Evolutionary conservation across 2,113 vertebrate genomes (phyloP).

Genomic region (Trochalopteron elliotii): DNA sequence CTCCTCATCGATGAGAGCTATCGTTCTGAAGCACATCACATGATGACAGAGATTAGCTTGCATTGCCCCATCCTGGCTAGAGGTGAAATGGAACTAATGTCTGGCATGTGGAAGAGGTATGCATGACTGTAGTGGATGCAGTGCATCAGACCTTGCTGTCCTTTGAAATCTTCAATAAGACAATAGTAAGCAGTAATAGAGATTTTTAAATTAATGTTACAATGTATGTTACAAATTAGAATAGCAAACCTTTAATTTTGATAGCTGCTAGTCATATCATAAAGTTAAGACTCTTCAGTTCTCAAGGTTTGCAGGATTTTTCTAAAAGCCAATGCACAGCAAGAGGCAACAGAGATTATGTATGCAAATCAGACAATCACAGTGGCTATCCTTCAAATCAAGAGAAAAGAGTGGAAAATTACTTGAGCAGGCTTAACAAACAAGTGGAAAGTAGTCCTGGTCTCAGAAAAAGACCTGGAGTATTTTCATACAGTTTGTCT

Average conservation of each 20-base stretch:
- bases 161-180: conserved; percentile 20
- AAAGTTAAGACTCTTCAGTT: not conserved
- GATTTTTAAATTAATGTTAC: not conserved
- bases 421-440: not conserved
- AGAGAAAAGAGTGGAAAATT: not conserved
- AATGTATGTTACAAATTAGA: not conserved
- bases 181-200: not conserved
- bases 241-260: not conserved
- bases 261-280: not conserved
- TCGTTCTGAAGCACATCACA: conserved; percentile 37
- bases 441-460: not conserved
- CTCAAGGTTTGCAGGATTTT: not conserved
- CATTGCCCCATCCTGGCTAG: not conserved
- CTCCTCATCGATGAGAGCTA: not conserved
- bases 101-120: conserved; percentile 8
- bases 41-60: conserved; percentile 32
- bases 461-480: not conserved
- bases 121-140: not conserved
- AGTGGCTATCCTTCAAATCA: not conserved
- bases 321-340: not conserved
- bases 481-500: not conserved
- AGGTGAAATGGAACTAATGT: conserved; percentile 50
- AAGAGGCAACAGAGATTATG: not conserved
- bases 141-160: not conserved
- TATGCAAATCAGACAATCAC: not conserved